phyloP scores from a whole-genome alignment of 2,888 invertebrate species.

The Diabrotica balteata region DNA sequence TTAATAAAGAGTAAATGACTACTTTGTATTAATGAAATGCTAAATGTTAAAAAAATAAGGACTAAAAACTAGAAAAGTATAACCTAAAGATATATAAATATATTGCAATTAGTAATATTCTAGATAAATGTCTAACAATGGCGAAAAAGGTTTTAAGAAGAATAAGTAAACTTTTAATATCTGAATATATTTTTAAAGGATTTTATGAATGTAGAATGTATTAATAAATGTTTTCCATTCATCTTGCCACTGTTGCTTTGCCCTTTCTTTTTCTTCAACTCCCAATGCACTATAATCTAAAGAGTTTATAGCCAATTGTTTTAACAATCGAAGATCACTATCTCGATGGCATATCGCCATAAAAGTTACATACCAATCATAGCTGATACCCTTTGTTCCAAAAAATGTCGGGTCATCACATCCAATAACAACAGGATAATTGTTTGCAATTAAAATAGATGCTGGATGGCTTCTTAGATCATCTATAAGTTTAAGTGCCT shows the following conservation, averaged over 20 bases:
- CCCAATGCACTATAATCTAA: conserved; percentile 72
- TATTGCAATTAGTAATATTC: no score
- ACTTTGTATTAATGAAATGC: no score
- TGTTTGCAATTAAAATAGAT: conserved; percentile 68
- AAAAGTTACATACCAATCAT: conserved; percentile 82
- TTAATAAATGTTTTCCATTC: conserved; percentile 69
- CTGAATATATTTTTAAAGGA: no score
- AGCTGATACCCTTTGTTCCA: conserved; percentile 74
- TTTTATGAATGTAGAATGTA: neutral
- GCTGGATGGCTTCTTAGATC: conserved; percentile 82
- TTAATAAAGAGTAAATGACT: no score
- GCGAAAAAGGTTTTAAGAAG: no score
- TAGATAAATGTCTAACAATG: no score
- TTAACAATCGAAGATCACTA: conserved; percentile 74
- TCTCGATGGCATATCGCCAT: conserved; percentile 74
- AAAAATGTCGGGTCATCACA: conserved; percentile 80
- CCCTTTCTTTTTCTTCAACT: conserved; percentile 60
- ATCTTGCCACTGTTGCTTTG: conserved; percentile 63
- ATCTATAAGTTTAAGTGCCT: conserved; percentile 70
- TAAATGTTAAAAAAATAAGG: no score
- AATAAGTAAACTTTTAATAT: no score
- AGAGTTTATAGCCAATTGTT: conserved; percentile 78
- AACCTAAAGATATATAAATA: no score
- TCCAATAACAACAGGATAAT: conserved; percentile 75
- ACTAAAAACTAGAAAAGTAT: no score